Evolutionary conservation across 1,140 invertebrate species (phyloP).

Genomic region (Drosophila setifemur): DNA sequence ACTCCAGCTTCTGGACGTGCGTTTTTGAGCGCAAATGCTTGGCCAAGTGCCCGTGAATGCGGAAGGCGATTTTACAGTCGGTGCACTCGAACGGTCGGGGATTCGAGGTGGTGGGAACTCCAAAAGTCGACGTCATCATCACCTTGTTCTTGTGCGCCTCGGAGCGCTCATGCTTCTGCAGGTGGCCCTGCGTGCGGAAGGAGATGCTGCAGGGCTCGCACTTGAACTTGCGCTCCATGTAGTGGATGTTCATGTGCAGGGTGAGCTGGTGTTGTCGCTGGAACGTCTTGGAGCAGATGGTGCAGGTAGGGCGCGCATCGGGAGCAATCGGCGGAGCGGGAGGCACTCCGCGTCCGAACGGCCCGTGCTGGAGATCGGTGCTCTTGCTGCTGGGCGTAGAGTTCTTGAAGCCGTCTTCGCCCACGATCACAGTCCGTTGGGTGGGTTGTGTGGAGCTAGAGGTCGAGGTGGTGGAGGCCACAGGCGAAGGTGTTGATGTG

Average conservation of each 20-base stretch:
- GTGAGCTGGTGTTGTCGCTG: conserved; percentile 94
- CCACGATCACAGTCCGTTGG: conserved; percentile 67
- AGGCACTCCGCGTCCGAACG: conserved; percentile 35
- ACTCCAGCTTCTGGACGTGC: conserved; percentile 98
- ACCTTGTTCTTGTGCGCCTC: conserved; percentile 96
- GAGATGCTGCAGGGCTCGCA: conserved; percentile 96
- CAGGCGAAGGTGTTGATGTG: neutral
- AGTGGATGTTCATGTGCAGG: conserved; percentile 97
- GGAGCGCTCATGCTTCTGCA: conserved; percentile 95
- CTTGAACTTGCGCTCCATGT: conserved; percentile 95
- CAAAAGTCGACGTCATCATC: conserved; percentile 93
- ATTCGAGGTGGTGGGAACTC: conserved; percentile 92
- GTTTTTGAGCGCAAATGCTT: conserved; percentile 98
- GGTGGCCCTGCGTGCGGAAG: conserved; percentile 94
- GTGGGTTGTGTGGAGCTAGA: neutral
- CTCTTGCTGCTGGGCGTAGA: conserved; percentile 42
- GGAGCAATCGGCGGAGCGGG: conserved; percentile 72
- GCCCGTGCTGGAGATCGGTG: conserved; percentile 55
- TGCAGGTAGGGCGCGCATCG: conserved; percentile 92
- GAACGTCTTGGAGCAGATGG: conserved; percentile 95
- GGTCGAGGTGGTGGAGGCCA: neutral
- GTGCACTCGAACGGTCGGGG: conserved; percentile 96
- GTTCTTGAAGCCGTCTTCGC: conserved; percentile 77
- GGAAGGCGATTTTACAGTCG: conserved; percentile 97
- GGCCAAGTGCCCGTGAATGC: conserved; percentile 97